Conservation (phyloP, 1,140 invertebrate species). For the Zaprionus gabonicus region DNA sequence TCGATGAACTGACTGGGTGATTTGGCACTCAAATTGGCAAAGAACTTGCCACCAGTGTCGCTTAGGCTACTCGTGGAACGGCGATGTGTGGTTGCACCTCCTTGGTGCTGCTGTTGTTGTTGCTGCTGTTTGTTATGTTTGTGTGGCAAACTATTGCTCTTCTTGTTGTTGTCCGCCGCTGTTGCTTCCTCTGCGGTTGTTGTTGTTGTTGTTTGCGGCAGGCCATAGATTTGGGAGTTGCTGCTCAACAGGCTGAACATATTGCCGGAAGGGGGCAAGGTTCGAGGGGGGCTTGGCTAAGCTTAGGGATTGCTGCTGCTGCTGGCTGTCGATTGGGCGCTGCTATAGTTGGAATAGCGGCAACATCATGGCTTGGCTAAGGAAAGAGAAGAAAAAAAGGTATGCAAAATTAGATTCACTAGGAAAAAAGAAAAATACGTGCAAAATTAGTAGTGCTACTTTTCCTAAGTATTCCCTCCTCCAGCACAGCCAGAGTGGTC, state of each 20-base stretch:
- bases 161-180: constrained; percentile 38
- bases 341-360: constrained; percentile 17
- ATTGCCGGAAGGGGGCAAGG: constrained; percentile 21
- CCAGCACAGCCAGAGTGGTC: too few relatives aligned
- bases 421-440: neutral
- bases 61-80: constrained; percentile 64
- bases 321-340: constrained; percentile 15
- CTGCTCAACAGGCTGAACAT: constrained; percentile 72
- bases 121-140: constrained; percentile 49
- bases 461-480: neutral
- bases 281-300: constrained; percentile 1
- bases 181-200: constrained; percentile 20
- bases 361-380: constrained; percentile 50
- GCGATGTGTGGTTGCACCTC: constrained; percentile 38
- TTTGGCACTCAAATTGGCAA: constrained; percentile 61
- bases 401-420: neutral
- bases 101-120: constrained; percentile 32
- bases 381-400: constrained; percentile 14
- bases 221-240: constrained; percentile 74
- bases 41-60: constrained; percentile 62
- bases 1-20: constrained; percentile 74
- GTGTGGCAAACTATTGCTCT: constrained; percentile 64
- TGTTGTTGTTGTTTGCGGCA: constrained; percentile 56
- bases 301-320: constrained; percentile 7
- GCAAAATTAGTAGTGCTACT: constrained; percentile 17